These are phyloP conservation scores for Avahi laniger DNA, from an alignment of 2,797 vertebrate species.

Conservation along the genomic window DNA sequence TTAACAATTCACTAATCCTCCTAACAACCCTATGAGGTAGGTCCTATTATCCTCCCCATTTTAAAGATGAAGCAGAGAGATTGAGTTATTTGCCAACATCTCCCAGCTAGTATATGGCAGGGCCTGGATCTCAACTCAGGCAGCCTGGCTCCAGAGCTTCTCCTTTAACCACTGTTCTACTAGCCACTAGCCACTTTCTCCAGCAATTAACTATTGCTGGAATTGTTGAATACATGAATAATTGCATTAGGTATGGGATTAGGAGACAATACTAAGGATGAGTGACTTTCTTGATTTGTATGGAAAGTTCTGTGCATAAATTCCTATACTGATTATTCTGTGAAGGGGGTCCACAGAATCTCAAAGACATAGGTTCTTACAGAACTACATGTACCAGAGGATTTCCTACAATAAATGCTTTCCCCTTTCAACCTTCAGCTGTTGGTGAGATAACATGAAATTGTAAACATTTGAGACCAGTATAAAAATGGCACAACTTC, in stretches of 20 bases:
- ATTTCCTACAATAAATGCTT: not conserved
- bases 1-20: not conserved
- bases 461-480: not conserved
- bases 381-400: not conserved
- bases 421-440: not conserved
- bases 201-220: not conserved
- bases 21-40: not conserved
- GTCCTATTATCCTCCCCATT: not conserved
- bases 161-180: not conserved
- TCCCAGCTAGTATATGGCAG: not conserved
- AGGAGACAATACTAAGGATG: not conserved
- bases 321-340: not conserved
- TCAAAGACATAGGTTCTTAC: not conserved
- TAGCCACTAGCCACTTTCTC: not conserved
- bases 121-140: not conserved
- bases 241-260: not conserved
- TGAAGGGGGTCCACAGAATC: not conserved
- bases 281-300: not conserved
- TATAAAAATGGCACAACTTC: not conserved
- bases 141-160: not conserved
- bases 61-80: not conserved
- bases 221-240: not conserved
- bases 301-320: not conserved
- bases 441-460: not conserved
- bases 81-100: not conserved